Evolutionary conservation across 2,797 vertebrate genomes (phyloP).

Genomic region (Alfaro cultratus): DNA sequence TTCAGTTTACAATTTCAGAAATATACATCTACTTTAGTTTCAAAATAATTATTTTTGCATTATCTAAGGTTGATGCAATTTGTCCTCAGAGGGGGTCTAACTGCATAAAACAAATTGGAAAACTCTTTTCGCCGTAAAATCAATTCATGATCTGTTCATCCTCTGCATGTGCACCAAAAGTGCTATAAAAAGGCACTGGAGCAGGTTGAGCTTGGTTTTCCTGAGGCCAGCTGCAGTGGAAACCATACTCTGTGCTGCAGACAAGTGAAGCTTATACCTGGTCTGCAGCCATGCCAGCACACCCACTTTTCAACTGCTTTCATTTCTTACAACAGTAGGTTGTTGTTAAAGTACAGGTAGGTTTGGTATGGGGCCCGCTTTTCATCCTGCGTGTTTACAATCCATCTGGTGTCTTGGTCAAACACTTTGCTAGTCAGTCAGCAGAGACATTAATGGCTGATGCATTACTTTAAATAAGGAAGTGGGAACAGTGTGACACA

Average conservation of each 20-base stretch:
- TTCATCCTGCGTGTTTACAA: constrained; percentile 48
- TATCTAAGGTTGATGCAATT: background rate
- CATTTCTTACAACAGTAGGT: constrained; percentile 67
- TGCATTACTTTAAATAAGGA: constrained; percentile 66
- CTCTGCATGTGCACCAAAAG: constrained; percentile 33
- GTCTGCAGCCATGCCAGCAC: constrained; percentile 57
- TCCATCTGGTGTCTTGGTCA: constrained; percentile 53
- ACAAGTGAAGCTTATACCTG: constrained; percentile 73
- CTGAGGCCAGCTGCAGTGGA: constrained; percentile 67
- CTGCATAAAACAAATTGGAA: background rate
- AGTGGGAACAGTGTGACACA: constrained; percentile 48
- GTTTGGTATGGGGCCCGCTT: constrained; percentile 45
- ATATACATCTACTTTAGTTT: background rate
- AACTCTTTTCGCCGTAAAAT: background rate
- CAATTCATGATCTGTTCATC: constrained; percentile 30
- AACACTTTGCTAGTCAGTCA: constrained; percentile 56
- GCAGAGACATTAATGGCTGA: constrained; percentile 50
- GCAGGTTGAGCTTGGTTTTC: constrained; percentile 75
- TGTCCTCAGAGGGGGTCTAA: background rate
- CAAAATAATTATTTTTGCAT: background rate
- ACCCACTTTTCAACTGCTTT: constrained; percentile 64
- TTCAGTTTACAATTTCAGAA: background rate
- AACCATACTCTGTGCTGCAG: constrained; percentile 60
- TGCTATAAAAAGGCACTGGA: constrained; percentile 51
- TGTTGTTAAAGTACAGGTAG: constrained; percentile 56